Base-by-base conservation (phyloP, 1,140 invertebrate genomes). In the Zaprionus taronus region DNA sequence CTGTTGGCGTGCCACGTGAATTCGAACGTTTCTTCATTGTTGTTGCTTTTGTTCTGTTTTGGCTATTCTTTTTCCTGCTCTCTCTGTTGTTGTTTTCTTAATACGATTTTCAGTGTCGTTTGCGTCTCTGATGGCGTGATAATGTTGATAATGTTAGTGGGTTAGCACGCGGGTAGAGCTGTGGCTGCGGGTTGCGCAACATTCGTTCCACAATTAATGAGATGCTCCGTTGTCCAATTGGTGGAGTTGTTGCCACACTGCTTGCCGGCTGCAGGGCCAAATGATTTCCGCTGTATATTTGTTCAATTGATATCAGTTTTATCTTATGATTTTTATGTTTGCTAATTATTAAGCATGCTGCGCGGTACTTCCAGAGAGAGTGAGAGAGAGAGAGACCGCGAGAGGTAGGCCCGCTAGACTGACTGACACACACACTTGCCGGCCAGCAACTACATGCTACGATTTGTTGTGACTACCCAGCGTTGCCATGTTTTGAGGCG, bases 21-120 rank as follows among this genome's bases (percentile, higher is more conserved):
- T 47, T 89, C 36, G 89, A 85, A 47, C 89, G 89, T 63, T 89
- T 91, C 57, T 91, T 91, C 89, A 91, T 91, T 28, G 72, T 91
- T 28, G 72, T 72, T 47, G 41, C 7, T 17, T 44, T 47, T 47
- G n/a, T 17, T 44, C 5, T 44, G 64, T 20, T 67, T 22, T 41
- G 7, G 9, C 3, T 20, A 4, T 51, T 24, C 4, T 51, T 2
- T 20, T 11, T 49, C 20, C 47, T 20, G 14, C 58, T 61, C 14
- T 44, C 47, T 14, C 14, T 55, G 34, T 22, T 66, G 17, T 34
- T 44, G 24, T 49, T 28, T 55, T 28, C 26, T 38, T 38, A 70
- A 57, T 69, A 55, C 41, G 72, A 81, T 84, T 81, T 84, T 89
- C 84, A 89, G 63, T 70, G 78, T 53, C 28, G 55, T 34, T 49